phyloP scores from a whole-genome alignment of 2,113 vertebrate species.

The Pedionomus torquatus region DNA sequence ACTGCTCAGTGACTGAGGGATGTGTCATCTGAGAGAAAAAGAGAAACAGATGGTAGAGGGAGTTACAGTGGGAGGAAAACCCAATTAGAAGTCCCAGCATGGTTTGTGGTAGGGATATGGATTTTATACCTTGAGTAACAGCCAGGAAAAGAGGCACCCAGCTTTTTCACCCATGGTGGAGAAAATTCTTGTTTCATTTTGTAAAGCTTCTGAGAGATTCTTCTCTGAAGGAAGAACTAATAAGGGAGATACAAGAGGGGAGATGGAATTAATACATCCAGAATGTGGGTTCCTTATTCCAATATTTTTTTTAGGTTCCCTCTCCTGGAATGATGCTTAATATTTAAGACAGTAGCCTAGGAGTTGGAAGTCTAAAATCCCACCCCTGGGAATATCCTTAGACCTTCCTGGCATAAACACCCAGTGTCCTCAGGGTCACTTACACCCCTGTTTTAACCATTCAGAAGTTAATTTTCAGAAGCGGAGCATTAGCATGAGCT shows the following conservation, averaged over 20 bases:
- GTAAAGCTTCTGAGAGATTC: background rate
- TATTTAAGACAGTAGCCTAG: background rate
- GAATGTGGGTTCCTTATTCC: background rate
- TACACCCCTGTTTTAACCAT: background rate
- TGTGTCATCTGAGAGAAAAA: slow-evolving; percentile 57
- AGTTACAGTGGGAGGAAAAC: slow-evolving; percentile 75
- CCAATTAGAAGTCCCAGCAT: slow-evolving; percentile 71
- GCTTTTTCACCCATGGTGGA: slow-evolving; percentile 34
- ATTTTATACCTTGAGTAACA: slow-evolving; percentile 64
- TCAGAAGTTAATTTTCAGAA: background rate
- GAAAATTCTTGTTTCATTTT: slow-evolving; percentile 26
- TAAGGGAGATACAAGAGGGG: background rate
- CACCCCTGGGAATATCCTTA: background rate
- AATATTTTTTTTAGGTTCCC: background rate
- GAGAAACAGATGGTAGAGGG: slow-evolving; percentile 70
- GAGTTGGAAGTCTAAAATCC: background rate
- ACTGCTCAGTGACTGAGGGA: slow-evolving; percentile 57
- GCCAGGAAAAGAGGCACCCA: slow-evolving; percentile 50
- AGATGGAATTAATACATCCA: background rate
- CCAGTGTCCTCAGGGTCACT: background rate
- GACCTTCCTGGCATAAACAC: background rate
- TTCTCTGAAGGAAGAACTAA: background rate
- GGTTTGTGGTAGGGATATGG: slow-evolving; percentile 64
- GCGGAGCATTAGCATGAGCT: background rate
- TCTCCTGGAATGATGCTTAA: background rate